Conservation (phyloP, 2,113 vertebrate species). For the Aptenodytes forsteri region DNA sequence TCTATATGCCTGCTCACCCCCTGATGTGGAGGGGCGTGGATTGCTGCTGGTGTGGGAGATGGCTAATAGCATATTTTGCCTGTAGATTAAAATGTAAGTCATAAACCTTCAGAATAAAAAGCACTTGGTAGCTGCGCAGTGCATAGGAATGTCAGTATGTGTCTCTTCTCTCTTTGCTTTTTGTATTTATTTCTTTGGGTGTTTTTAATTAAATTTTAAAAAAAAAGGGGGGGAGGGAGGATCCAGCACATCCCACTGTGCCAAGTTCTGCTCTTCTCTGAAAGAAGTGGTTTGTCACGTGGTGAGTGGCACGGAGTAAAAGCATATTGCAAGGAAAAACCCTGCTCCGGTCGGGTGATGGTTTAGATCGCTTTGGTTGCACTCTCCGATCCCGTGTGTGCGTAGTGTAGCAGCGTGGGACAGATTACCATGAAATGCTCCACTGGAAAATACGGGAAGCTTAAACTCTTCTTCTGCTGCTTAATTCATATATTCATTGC, state of each 20-base stretch:
- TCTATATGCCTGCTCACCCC: accelerated
- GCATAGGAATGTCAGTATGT: too few relatives aligned
- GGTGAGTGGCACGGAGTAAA: not conserved
- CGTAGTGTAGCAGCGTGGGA: not conserved
- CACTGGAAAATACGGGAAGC: not conserved
- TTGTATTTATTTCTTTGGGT: not conserved
- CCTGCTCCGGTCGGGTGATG: not conserved
- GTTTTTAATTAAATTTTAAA: not conserved
- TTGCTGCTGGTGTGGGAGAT: not conserved
- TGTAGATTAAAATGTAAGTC: not conserved
- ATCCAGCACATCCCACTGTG: not conserved
- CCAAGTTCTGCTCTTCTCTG: not conserved
- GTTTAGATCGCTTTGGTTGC: not conserved
- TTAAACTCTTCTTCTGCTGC: not conserved
- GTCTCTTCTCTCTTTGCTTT: not conserved
- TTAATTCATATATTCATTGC: not conserved
- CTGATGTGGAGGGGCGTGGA: not conserved
- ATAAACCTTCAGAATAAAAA: not conserved
- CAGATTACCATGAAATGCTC: not conserved
- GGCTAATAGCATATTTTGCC: not conserved
- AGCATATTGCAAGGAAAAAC: not conserved
- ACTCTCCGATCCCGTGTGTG: accelerated
- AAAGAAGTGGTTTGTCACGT: not conserved
- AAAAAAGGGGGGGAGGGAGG: not conserved
- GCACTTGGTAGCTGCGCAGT: not conserved